Evolutionary conservation across 2,113 vertebrate genomes (phyloP).

Genomic region (Pseudonaja textilis): DNA sequence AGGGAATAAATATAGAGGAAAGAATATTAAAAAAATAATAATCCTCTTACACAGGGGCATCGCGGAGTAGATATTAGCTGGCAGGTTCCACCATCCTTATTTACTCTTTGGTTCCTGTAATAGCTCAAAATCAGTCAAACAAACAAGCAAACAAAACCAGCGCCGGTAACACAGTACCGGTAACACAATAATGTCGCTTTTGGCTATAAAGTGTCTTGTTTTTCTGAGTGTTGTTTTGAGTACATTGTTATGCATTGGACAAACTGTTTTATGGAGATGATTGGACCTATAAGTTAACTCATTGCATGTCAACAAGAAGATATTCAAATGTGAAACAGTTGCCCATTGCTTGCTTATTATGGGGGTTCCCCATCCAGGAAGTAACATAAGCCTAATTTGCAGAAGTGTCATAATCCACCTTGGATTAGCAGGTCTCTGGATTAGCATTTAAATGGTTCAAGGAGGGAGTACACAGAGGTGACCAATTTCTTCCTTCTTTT

Average conservation of each 20-base stretch:
- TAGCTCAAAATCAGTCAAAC: neutral
- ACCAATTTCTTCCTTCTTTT: neutral
- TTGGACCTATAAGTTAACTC: conserved; percentile 4
- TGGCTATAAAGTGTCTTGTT: conserved; percentile 22
- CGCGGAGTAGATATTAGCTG: conserved; percentile 42
- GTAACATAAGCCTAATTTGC: neutral
- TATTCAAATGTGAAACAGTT: neutral
- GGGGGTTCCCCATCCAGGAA: neutral
- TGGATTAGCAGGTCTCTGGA: neutral
- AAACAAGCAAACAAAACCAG: neutral
- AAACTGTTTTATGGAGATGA: conserved; percentile 33
- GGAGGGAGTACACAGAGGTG: neutral
- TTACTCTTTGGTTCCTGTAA: conserved; percentile 37
- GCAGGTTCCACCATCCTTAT: conserved; percentile 63
- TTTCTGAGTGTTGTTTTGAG: conserved; percentile 21
- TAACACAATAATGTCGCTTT: conserved; percentile 22
- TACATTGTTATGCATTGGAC: conserved; percentile 29
- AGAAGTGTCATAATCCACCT: neutral
- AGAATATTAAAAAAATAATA: conserved; percentile 44
- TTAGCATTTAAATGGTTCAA: neutral
- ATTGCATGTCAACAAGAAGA: neutral
- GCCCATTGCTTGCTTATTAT: neutral
- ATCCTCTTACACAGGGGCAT: conserved; percentile 36
- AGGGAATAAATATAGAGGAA: conserved; percentile 22
- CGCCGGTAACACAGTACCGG: neutral